Conservation (phyloP, 2,797 vertebrate genomes). For the Sebastes cheni region DNA sequence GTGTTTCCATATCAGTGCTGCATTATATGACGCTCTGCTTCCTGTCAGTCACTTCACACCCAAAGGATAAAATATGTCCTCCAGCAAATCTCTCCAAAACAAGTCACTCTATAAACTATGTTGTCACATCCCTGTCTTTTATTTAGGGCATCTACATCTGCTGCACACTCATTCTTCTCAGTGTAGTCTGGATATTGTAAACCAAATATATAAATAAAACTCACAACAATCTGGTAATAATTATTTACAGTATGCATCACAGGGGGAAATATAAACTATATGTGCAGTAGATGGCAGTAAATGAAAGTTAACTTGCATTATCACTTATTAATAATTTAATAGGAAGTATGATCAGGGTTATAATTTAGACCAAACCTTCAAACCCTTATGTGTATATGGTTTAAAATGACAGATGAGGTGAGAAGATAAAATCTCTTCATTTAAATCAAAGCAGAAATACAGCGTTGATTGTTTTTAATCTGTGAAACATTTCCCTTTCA, state of each 20-base stretch:
- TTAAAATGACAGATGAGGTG: background rate
- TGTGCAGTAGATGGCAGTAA: background rate
- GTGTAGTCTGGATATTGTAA: background rate
- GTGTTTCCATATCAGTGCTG: background rate
- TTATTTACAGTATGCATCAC: background rate
- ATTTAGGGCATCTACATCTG: background rate
- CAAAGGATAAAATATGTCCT: conserved; percentile 9
- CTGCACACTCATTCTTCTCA: background rate
- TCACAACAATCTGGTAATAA: background rate
- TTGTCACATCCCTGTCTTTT: background rate
- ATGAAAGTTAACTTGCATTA: background rate
- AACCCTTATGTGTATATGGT: background rate
- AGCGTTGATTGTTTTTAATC: background rate
- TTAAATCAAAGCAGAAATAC: background rate
- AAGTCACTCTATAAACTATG: background rate
- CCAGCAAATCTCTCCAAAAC: background rate
- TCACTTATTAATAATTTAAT: background rate
- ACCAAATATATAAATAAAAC: background rate
- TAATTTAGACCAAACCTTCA: background rate
- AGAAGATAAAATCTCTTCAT: background rate
- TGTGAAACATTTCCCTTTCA: background rate
- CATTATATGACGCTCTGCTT: background rate
- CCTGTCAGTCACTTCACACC: conserved; percentile 3
- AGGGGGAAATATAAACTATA: background rate
- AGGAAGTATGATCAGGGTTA: background rate